Evolutionary conservation across 2,797 vertebrate species (phyloP).

Genomic region (Macrochelys suwanniensis): DNA sequence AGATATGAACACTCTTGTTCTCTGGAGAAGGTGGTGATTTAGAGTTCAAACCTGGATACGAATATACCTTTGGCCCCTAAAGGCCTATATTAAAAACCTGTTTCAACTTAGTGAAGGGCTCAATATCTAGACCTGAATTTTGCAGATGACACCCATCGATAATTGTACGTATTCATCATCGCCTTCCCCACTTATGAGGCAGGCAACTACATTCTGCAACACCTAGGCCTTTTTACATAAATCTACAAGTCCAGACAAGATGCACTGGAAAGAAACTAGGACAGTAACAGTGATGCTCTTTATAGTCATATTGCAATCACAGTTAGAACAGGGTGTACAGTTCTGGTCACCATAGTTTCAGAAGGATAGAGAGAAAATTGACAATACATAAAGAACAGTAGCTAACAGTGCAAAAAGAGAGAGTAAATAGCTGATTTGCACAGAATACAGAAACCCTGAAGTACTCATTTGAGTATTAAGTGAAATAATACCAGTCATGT

Average conservation of each 20-base stretch:
- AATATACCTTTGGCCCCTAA: not conserved
- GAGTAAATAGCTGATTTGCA: not conserved
- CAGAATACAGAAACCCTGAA: not conserved
- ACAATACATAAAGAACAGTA: conserved; percentile 1
- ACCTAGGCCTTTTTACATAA: not conserved
- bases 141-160: fast-evolving
- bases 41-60: not conserved
- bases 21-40: not conserved
- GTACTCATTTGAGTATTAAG: not conserved
- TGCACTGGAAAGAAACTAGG: conserved; percentile 2
- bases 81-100: not conserved
- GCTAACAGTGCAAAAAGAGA: not conserved
- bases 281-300: conserved; percentile 2
- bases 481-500: not conserved
- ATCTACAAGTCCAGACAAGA: conserved; percentile 29
- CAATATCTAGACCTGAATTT: not conserved
- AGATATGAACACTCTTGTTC: not conserved
- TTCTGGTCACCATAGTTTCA: not conserved
- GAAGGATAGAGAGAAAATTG: conserved; percentile 22
- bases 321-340: not conserved
- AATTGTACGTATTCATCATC: not conserved
- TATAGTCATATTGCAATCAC: fast-evolving
- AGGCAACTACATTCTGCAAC: not conserved
- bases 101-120: not conserved
- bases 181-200: not conserved